phyloP scores from a whole-genome alignment of 2,888 invertebrate species.

The Unio delphinus region DNA sequence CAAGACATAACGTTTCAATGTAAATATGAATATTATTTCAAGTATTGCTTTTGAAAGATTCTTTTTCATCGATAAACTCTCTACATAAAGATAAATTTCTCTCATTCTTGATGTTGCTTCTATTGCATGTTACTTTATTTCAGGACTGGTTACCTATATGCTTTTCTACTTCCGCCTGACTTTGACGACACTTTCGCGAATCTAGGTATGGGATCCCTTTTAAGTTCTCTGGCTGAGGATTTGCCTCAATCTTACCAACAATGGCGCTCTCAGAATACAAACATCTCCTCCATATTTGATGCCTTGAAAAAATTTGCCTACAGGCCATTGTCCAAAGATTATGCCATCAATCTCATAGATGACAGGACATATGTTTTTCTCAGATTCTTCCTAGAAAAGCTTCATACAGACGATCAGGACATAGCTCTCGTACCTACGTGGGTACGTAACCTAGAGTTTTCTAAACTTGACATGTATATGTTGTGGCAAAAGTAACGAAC shows the following conservation, averaged over 20 bases:
- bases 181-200: conserved; percentile 61
- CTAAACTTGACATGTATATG: too few species aligned
- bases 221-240: conserved; percentile 25
- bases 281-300: conserved; percentile 45
- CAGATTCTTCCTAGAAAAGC: conserved; percentile 53
- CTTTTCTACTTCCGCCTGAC: conserved; percentile 55
- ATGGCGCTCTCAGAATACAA: conserved; percentile 44
- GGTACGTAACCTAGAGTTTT: conserved; percentile 32
- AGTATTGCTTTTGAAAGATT: too few species aligned
- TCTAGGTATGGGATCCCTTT: conserved; percentile 49
- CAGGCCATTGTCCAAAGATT: conserved; percentile 46
- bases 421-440: conserved; percentile 61
- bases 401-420: conserved; percentile 22
- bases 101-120: too few species aligned
- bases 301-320: conserved; percentile 52
- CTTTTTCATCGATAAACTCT: too few species aligned
- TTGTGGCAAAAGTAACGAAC: too few species aligned
- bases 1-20: too few species aligned
- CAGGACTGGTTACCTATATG: conserved; percentile 26
- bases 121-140: background rate
- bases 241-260: conserved; percentile 31
- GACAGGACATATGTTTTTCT: conserved; percentile 60
- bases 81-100: too few species aligned
- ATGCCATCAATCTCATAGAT: conserved; percentile 55
- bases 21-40: too few species aligned